Percentiles rank a stretch among this genome's conserved stretches.
phyloP scores from a whole-genome alignment of 2,797 vertebrate genomes.

The Falco rusticolus region DNA sequence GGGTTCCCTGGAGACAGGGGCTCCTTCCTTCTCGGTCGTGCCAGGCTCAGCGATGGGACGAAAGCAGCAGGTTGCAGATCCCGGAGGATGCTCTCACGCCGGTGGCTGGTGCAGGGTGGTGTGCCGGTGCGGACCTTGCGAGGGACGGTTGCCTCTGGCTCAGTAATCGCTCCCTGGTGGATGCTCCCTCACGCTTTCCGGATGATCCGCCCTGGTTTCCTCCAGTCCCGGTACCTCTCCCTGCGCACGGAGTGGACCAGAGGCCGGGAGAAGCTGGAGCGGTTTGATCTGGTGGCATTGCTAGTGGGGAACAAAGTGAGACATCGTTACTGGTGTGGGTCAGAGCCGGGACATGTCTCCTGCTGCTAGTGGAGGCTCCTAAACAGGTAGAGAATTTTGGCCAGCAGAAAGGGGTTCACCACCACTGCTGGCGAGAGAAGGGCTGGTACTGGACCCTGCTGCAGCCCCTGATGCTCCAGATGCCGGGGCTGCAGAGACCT shows the following conservation, averaged over 20 bases:
- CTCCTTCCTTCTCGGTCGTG: accelerated
- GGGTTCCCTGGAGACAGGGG: not conserved
- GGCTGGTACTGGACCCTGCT: not conserved
- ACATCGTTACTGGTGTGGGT: not conserved
- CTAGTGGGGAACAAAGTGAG: not conserved
- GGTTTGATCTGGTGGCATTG: slow-evolving; percentile 33
- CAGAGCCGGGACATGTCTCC: not conserved
- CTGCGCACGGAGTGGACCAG: slow-evolving; percentile 60
- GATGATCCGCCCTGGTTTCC: slow-evolving; percentile 85
- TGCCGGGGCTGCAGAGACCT: not conserved
- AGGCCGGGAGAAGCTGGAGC: slow-evolving; percentile 70
- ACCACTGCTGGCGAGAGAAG: not conserved
- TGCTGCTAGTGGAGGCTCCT: not conserved
- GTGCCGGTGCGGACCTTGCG: not conserved
- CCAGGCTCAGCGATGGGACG: not conserved
- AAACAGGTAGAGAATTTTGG: too few relatives aligned
- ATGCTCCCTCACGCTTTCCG: slow-evolving; percentile 81
- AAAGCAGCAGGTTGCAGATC: not conserved
- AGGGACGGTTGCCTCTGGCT: not conserved
- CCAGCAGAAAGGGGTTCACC: not conserved
- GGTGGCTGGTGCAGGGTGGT: not conserved
- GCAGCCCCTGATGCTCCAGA: not conserved
- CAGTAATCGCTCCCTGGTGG: not conserved
- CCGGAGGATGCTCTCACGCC: not conserved
- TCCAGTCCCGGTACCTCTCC: slow-evolving; percentile 76